Base-by-base conservation (phyloP, 2,113 vertebrate species). In the Bos javanicus region DNA sequence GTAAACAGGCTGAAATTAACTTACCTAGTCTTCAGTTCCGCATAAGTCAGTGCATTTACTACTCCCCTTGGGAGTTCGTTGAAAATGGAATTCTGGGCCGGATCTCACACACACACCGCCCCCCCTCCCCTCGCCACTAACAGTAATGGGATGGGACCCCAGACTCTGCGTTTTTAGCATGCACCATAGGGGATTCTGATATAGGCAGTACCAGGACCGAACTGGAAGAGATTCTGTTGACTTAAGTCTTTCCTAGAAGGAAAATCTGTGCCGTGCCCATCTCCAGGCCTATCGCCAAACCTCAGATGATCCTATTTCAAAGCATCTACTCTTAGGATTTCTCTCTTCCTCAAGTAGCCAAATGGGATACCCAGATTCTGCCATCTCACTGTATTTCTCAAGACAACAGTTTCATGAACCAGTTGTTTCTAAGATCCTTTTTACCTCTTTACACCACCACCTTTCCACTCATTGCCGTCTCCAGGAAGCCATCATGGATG, bases 401-500 rank as follows among this genome's bases (percentile, higher is more conserved):
- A 46, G 87, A 57, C 25, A 59, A 57, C 60, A 39, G 43, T 91
- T 52, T 62, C 30, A 28, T 25, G 33, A 62, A 19, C 60, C 25
- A n/a, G 71, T 95, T 83, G 36, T 39, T 86, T 94, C 92, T 96
- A 81, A 94, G 93, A 26, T 2, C 10, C 60, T n/a, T 62, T 82
- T 26, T 23, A 7, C 82, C 43, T 7, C 4, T 23, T 39, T 30
- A 56, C 48, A 62, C 36, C 60, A 4, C 9, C 67, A 56, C 30
- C 21, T 87, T 88, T 82, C 57, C 50, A 7, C 67, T 52, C 64
- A 48, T 28, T n/a, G 19, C 13, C 52, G 28, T 52, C 80, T 80
- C 16, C 96, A 98, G 99, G 99, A 99, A 98, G 99, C 99, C 52
- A 99, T 99, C 97, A 99, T 99, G 98, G 99, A 99, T 7, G 99